phyloP scores from a whole-genome alignment of 2,888 invertebrate species.

The Amblyjoppa fuscipennis region DNA sequence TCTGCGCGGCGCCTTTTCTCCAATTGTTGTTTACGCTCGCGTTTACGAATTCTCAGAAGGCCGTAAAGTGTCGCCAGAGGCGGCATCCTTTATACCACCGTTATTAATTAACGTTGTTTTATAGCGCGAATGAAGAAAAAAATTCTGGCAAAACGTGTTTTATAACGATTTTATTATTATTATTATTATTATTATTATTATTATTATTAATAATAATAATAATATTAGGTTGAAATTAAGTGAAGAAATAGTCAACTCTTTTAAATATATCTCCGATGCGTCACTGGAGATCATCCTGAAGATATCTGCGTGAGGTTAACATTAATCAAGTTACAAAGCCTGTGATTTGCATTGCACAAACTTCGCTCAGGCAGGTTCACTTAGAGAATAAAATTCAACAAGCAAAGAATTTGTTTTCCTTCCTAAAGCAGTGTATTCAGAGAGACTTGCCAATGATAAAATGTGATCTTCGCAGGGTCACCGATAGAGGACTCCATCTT shows the following conservation, averaged over 20 bases:
- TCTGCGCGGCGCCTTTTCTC: conserved; percentile 27
- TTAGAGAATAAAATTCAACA: too few species aligned
- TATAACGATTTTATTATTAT: too few species aligned
- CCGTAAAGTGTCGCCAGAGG: neutral
- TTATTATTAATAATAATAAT: too few species aligned
- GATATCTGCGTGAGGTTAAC: too few species aligned
- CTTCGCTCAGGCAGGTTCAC: too few species aligned
- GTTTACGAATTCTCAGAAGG: conserved; percentile 48
- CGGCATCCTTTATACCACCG: neutral
- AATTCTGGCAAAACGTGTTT: neutral
- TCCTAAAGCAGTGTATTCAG: too few species aligned
- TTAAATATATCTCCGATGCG: neutral
- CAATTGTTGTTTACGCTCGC: conserved; percentile 54
- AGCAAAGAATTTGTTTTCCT: too few species aligned
- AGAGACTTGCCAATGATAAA: too few species aligned
- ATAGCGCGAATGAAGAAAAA: neutral
- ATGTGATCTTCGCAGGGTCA: too few species aligned
- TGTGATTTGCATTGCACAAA: too few species aligned
- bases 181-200: too few species aligned
- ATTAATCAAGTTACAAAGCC: too few species aligned
- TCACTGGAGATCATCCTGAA: neutral
- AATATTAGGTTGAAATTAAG: neutral
- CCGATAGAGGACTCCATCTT: neutral
- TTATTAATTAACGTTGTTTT: conserved; percentile 21
- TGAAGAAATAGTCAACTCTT: neutral